These are phyloP conservation scores for Porites australiensis DNA, from an alignment of 64 coral and sea anemone genomes.

Conservation along the genomic window DNA sequence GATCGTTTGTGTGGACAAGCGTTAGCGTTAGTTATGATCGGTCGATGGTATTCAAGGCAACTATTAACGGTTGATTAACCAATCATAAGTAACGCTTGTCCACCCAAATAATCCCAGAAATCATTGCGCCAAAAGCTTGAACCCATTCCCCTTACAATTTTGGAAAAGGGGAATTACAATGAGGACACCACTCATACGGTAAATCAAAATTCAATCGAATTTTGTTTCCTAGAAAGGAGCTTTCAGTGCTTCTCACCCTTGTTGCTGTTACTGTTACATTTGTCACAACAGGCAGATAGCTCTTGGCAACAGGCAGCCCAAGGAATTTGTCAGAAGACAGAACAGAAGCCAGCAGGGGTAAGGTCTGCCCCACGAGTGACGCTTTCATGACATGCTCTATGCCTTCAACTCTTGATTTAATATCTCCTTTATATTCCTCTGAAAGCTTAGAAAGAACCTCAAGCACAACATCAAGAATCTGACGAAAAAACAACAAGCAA, in stretches of 20 bases:
- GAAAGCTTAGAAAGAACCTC: slow-evolving; percentile 75
- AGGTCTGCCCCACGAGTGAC: slow-evolving; percentile 67
- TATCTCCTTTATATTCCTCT: slow-evolving; percentile 25
- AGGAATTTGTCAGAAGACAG: slow-evolving; percentile 69
- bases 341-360: slow-evolving; percentile 75
- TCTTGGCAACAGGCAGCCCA: slow-evolving; percentile 60
- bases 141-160: no score
- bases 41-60: no score
- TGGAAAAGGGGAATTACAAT: no score
- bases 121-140: no score
- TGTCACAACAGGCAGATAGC: slow-evolving; percentile 65
- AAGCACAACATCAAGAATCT: slow-evolving; percentile 65
- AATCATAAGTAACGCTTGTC: no score
- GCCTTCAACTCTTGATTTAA: slow-evolving; percentile 48
- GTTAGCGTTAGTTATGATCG: no score
- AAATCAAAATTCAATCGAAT: no score
- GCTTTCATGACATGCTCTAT: slow-evolving; percentile 74
- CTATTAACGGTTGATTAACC: no score
- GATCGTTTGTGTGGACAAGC: no score
- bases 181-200: no score
- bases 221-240: neutral
- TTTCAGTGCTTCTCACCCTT: slow-evolving; percentile 47
- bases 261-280: slow-evolving; percentile 68
- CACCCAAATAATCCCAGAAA: no score
- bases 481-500: neutral